phyloP scores from a whole-genome alignment of 2,888 invertebrate species.

The Fragum whitleyi region DNA sequence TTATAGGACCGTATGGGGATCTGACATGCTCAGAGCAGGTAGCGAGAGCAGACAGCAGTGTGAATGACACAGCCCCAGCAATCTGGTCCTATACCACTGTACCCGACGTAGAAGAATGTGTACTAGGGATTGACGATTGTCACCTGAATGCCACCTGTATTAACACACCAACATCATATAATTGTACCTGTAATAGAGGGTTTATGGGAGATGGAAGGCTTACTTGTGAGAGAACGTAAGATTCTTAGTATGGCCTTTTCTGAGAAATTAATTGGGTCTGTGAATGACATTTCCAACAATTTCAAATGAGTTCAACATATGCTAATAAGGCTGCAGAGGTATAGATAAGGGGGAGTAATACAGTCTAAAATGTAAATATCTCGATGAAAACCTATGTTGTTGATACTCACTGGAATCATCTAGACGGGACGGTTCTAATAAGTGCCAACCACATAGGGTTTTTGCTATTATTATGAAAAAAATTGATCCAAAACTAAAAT shows the following conservation, averaged over 20 bases:
- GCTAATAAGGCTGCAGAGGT: too few species aligned
- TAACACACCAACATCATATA: conserved; percentile 94
- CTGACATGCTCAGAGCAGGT: conserved; percentile 73
- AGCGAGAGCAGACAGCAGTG: conserved; percentile 47
- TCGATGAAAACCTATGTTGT: too few species aligned
- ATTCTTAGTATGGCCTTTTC: neutral
- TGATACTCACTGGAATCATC: too few species aligned
- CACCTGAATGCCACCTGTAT: conserved; percentile 96
- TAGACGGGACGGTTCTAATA: too few species aligned
- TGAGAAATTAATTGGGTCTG: too few species aligned
- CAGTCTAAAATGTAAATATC: too few species aligned
- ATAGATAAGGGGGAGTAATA: too few species aligned
- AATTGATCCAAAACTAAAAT: too few species aligned
- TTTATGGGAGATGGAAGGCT: conserved; percentile 94
- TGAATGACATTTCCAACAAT: too few species aligned
- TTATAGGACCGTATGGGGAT: conserved; percentile 87
- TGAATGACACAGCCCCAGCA: conserved; percentile 61
- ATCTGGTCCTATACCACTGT: conserved; percentile 94
- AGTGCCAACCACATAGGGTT: too few species aligned
- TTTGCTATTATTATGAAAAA: too few species aligned
- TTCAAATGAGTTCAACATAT: neutral
- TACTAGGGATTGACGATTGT: conserved; percentile 94
- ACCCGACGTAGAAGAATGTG: conserved; percentile 97
- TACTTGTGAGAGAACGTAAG: conserved; percentile 91
- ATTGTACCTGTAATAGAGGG: conserved; percentile 93